phyloP scores from a whole-genome alignment of 2,888 invertebrate genomes.

The Chymomyza procnemis region DNA sequence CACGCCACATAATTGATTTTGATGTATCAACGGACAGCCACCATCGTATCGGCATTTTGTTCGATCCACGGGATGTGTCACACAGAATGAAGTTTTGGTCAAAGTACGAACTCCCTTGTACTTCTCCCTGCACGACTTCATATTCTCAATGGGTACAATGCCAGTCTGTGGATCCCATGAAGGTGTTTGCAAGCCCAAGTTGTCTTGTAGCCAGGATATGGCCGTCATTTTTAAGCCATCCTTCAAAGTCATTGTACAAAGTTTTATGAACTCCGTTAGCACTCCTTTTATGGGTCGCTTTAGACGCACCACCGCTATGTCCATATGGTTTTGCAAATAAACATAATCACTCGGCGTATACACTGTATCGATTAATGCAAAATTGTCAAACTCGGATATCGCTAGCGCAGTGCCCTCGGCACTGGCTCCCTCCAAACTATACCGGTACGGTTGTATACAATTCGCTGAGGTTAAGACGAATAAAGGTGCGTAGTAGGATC shows the following conservation, averaged over 20 bases:
- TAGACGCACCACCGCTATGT: slow-evolving; percentile 39
- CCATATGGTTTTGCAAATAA: slow-evolving; percentile 6
- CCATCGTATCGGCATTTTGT: slow-evolving; percentile 27
- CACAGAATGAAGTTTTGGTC: slow-evolving; percentile 11
- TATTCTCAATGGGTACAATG: neutral
- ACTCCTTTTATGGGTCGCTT: slow-evolving; percentile 30
- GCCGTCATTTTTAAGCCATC: neutral
- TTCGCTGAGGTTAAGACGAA: slow-evolving; percentile 1
- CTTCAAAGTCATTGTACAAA: neutral
- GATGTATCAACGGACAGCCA: slow-evolving; percentile 26
- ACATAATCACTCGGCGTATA: slow-evolving; percentile 25
- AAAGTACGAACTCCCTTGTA: neutral
- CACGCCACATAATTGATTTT: slow-evolving; percentile 31
- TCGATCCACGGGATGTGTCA: slow-evolving; percentile 11
- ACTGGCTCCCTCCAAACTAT: neutral
- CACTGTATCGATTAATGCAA: slow-evolving; percentile 22
- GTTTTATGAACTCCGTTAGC: slow-evolving; percentile 39
- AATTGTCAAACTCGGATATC: neutral
- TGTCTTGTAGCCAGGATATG: slow-evolving; percentile 37
- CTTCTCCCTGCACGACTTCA: neutral
- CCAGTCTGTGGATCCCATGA: neutral
- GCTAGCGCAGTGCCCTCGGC: slow-evolving; percentile 15
- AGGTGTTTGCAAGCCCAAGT: neutral
- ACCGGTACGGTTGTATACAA: slow-evolving; percentile 1
- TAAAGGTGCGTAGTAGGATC: slow-evolving; percentile 1